A percentile compares a stretch with the other conserved stretches of the same genome.
phyloP scores from a whole-genome alignment of 2,113 vertebrate species.

The Alligator mississippiensis region DNA sequence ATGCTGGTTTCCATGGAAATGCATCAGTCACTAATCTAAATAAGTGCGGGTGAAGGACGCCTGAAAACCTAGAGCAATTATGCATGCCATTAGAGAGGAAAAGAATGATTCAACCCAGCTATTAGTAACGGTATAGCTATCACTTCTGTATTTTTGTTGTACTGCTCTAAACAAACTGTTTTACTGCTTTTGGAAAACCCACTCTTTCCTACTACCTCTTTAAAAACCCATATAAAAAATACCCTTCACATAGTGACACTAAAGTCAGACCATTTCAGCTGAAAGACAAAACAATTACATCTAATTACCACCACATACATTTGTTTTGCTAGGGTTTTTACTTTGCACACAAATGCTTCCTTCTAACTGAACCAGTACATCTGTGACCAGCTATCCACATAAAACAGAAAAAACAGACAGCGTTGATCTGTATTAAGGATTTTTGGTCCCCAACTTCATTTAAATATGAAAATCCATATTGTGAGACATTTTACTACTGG shows the following conservation, averaged over 20 bases:
- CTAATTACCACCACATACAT: background rate
- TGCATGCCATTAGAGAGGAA: slow-evolving; percentile 78
- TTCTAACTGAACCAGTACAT: background rate
- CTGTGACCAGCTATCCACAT: background rate
- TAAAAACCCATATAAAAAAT: slow-evolving; percentile 50
- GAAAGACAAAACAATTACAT: slow-evolving; percentile 9
- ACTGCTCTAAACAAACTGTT: slow-evolving; percentile 56
- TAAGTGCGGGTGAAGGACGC: slow-evolving; percentile 87
- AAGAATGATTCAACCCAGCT: slow-evolving; percentile 77
- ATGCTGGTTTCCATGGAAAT: slow-evolving; percentile 92
- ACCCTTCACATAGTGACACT: slow-evolving; percentile 17
- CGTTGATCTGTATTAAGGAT: slow-evolving; percentile 16
- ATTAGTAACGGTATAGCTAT: slow-evolving; percentile 69
- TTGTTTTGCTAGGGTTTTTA: slow-evolving; percentile 24
- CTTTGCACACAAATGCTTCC: background rate
- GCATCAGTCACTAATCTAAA: slow-evolving; percentile 94
- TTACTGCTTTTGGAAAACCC: rapidly evolving
- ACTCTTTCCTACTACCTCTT: background rate
- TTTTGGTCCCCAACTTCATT: background rate
- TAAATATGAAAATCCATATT: background rate
- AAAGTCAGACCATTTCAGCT: slow-evolving; percentile 26
- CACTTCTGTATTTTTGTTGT: slow-evolving; percentile 50
- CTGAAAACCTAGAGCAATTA: slow-evolving; percentile 83
- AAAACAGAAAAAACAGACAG: background rate
- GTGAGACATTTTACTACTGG: background rate